Conservation (phyloP, 2,113 vertebrate genomes). For the Centrocercus urophasianus region DNA sequence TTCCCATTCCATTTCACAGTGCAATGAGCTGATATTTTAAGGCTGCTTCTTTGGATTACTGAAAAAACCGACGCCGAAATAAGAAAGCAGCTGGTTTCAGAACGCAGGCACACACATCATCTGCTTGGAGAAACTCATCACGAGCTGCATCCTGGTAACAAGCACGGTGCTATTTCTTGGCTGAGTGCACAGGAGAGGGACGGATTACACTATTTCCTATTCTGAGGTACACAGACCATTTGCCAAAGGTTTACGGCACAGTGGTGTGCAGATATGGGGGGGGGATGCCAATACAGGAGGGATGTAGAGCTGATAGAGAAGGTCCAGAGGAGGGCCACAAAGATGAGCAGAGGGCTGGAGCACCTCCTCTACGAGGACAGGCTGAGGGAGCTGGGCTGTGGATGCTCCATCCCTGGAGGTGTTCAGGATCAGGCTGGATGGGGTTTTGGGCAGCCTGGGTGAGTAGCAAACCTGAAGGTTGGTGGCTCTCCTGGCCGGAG, state of each 20-base stretch:
- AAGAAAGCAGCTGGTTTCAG: background rate
- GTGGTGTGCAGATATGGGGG: rapidly evolving
- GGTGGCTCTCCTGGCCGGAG: background rate
- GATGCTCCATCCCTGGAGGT: too few species aligned
- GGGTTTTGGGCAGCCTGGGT: too few species aligned
- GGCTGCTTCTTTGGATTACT: background rate
- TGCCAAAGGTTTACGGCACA: background rate
- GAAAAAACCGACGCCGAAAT: background rate
- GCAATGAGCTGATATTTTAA: background rate
- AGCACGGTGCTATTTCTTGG: background rate
- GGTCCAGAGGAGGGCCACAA: too few species aligned
- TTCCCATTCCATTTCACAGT: background rate
- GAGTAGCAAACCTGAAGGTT: too few species aligned
- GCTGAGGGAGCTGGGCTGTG: too few species aligned
- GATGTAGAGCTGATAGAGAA: too few species aligned
- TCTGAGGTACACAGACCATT: background rate
- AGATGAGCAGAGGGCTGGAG: too few species aligned
- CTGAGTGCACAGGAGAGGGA: background rate
- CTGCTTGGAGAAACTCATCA: background rate
- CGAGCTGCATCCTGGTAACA: background rate
- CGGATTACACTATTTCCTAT: rapidly evolving
- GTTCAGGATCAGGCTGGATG: too few species aligned
- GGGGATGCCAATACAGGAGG: too few species aligned
- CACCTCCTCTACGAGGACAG: too few species aligned
- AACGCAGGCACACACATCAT: background rate